Evolutionary conservation across 2,888 invertebrate species (phyloP), one percentile per base, ranked within the genome.

Genomic region (Drosophila antonietae): DNA sequence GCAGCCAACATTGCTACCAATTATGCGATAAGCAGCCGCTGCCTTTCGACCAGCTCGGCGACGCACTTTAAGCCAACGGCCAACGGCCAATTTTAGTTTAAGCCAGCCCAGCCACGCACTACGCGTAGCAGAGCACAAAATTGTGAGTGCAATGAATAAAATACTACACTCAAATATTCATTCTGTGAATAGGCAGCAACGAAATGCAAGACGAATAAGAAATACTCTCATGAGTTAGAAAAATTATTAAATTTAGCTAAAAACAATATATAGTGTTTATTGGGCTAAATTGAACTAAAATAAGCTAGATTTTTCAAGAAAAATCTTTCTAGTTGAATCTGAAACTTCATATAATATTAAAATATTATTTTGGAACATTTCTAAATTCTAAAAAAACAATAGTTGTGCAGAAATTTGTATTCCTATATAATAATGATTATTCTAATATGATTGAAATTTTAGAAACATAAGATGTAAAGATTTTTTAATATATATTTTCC

Each of bases 1-100:
- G 84, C 84, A 84, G 83, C 74, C 80, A 84, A 84, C 84, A 87
- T 84, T 84, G 84, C 82, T 82, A 84, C 84, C 84, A 84, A 87
- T 84, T 87, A 84, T 84, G 88, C 84, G 84, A 84, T 84, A 84
- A 84, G 84, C 84, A 83, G 65, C 58, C 59, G 63, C 60, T 47
- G 56, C 75, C 68, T 77, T 51, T 64, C 35, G 68, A 53, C 76
- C 75, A 79, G 60, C 82, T 68, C 68, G 51, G 53, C 55, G 61
- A 57, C 70, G 68, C 79, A 76, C 76, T 81, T 81, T 77, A 81
- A 72, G 70, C 77, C 75, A 64, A 33, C 59, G 49, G 51, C 68
- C 41, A 63, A 31, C 56, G 60, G 58, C 68, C 41, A 70, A 77
- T 20, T 52, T 47, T 58, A 60, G 64, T 74, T 68, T 52, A 75